Evolutionary conservation across 2,888 invertebrate genomes (phyloP), one percentile per base, ranked within the genome.

Genomic region (Poecilus cupreus): DNA sequence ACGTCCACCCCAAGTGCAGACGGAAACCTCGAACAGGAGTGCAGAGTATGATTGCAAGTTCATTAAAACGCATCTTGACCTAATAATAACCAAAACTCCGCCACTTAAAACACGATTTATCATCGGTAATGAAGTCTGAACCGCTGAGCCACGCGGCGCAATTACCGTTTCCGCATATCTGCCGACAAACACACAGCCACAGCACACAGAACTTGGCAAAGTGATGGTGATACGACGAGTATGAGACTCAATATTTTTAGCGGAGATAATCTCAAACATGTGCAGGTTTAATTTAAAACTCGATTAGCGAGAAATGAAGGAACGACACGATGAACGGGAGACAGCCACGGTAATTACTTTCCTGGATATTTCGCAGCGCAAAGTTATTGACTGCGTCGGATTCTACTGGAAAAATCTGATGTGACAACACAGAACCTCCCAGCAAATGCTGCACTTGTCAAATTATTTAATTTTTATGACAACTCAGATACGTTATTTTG

Each of bases 51-150:
- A 70, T 70, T 20, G 70, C 70, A 70, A 70, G 70, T 39, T 70
- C 70, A 70, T 70, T 70, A 70, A 39, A 39, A 18, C 70, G 39
- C 70, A 70, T 70, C 70, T 39, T 70, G 70, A 39, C 70, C 70
- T 46, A 49, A 74, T 43, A 49, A 74, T 43, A 74, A 49, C 46
- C 16, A 11, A 49, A 74, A 49, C 16, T 39, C 24, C 5, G 54
- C 46, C 80, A 80, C 80, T 80, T 80, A 80, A 80, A 80, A 72
- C 57, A 54, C 72, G 57, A 80, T 80, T 80, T 54, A 80, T 80
- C 80, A 72, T 80, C 22, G 24, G 70, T 80, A 72, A 72, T 79
- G 79, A 72, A 72, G 80, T 54, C 37, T 32, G 60, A 37, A 70
- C 72, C 70, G 8, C 32, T 3, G 43, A 24, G n/a, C 20, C 1